These are phyloP conservation scores for Drosophila lacicola DNA, from an alignment of 2,888 invertebrate genomes.

Conservation along the genomic window DNA sequence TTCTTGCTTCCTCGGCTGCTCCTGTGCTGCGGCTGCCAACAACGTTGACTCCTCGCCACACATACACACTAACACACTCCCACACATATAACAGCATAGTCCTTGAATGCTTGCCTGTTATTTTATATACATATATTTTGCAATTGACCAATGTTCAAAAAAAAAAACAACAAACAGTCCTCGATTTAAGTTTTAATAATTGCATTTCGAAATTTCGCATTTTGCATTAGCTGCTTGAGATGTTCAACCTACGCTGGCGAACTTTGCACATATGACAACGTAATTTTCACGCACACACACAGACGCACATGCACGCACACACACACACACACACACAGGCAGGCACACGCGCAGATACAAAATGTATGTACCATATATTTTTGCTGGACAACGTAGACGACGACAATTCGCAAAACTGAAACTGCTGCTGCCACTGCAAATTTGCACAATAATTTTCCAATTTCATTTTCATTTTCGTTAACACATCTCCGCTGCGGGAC, in stretches of 20 bases:
- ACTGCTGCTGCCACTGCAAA: slow-evolving; percentile 31
- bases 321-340: slow-evolving; percentile 13
- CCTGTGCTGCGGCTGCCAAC: slow-evolving; percentile 44
- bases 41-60: neutral
- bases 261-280: slow-evolving; percentile 78
- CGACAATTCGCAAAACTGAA: slow-evolving; percentile 49
- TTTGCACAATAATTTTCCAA: slow-evolving; percentile 51
- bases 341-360: slow-evolving; percentile 54
- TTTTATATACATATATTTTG: slow-evolving; percentile 8
- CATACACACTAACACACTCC: slow-evolving; percentile 21
- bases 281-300: slow-evolving; percentile 64
- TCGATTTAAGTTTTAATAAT: slow-evolving; percentile 9
- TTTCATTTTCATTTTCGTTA: slow-evolving; percentile 43
- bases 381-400: slow-evolving; percentile 55
- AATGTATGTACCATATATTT: slow-evolving; percentile 78
- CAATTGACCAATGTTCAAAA: slow-evolving; percentile 10
- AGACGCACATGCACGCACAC: slow-evolving; percentile 16
- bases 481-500: slow-evolving; percentile 18
- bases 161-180: slow-evolving; percentile 3
- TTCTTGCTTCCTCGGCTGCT: slow-evolving; percentile 63
- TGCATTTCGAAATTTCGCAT: slow-evolving; percentile 24
- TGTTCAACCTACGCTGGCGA: slow-evolving; percentile 36
- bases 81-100: slow-evolving; percentile 31
- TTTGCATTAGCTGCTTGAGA: slow-evolving; percentile 31
- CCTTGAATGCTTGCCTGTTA: slow-evolving; percentile 52